Conservation (phyloP, 1,140 invertebrate species). For the Scaptomyza montana region DNA sequence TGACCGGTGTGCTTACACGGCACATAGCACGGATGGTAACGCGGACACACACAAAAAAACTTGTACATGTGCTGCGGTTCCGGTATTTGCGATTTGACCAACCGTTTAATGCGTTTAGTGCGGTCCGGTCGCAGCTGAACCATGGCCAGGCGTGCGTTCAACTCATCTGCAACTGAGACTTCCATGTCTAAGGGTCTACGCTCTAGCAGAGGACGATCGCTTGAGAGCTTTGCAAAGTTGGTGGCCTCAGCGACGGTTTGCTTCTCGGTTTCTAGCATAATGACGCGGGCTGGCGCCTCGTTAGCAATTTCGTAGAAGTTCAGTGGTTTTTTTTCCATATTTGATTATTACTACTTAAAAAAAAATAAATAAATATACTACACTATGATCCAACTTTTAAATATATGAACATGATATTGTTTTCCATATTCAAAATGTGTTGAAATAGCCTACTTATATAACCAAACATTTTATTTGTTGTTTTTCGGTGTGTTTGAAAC, state of each 20-base stretch:
- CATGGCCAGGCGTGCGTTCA: slow-evolving; percentile 63
- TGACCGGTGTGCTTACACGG: slow-evolving; percentile 72
- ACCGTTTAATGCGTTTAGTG: slow-evolving; percentile 56
- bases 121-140: slow-evolving; percentile 59
- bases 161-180: slow-evolving; percentile 66
- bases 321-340: slow-evolving; percentile 54
- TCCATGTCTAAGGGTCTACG: neutral
- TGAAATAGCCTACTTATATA: slow-evolving; percentile 15
- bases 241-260: slow-evolving; percentile 43
- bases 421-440: neutral
- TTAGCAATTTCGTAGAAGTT: slow-evolving; percentile 50
- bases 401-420: neutral
- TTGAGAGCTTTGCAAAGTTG: slow-evolving; percentile 40
- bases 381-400: slow-evolving; percentile 6
- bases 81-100: slow-evolving; percentile 54
- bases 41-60: slow-evolving; percentile 69
- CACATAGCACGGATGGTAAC: slow-evolving; percentile 61
- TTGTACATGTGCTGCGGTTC: slow-evolving; percentile 57
- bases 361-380: slow-evolving; percentile 16
- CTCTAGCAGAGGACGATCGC: slow-evolving; percentile 6
- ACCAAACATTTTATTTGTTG: neutral
- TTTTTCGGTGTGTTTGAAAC: slow-evolving; percentile 17
- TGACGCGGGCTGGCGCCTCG: slow-evolving; percentile 40
- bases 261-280: slow-evolving; percentile 41
- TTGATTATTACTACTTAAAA: slow-evolving; percentile 14